Conservation (phyloP, 2,113 vertebrate species). For the Synchiropus splendidus region DNA sequence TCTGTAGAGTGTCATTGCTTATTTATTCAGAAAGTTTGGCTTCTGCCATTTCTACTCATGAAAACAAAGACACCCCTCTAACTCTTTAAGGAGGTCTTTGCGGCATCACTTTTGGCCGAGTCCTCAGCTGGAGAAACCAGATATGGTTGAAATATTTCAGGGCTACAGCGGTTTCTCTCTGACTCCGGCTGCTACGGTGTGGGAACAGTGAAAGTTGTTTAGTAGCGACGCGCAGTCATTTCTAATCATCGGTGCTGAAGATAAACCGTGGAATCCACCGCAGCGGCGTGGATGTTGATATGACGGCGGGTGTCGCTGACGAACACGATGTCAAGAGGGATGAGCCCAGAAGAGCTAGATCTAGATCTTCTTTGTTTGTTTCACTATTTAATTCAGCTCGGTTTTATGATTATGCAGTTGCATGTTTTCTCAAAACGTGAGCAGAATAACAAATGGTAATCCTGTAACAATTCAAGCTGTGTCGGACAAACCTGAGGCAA, state of each 20-base stretch:
- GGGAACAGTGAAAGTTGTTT: slow-evolving; percentile 28
- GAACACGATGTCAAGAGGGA: slow-evolving; percentile 10
- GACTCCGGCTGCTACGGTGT: slow-evolving; percentile 2
- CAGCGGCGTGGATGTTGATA: slow-evolving; percentile 22
- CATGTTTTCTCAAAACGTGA: too few relatives aligned
- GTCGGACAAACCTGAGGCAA: too few relatives aligned
- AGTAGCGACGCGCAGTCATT: slow-evolving; percentile 17
- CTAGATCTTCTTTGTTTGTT: too few relatives aligned
- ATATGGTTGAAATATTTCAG: slow-evolving; percentile 31
- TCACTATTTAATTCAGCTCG: too few relatives aligned
- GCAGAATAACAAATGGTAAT: too few relatives aligned
- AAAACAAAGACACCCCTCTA: slow-evolving; percentile 25
- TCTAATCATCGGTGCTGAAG: slow-evolving; percentile 25
- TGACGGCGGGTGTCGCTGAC: slow-evolving; percentile 19
- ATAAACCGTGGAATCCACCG: slow-evolving; percentile 18
- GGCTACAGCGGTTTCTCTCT: slow-evolving; percentile 14
- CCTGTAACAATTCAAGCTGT: too few relatives aligned
- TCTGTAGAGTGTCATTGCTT: too few relatives aligned
- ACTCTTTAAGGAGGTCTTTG: slow-evolving; percentile 7
- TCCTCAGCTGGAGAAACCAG: slow-evolving; percentile 20
- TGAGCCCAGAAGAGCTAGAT: too few relatives aligned
- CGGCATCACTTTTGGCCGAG: slow-evolving; percentile 15
- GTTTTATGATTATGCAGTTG: too few relatives aligned
- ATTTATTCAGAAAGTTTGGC: too few relatives aligned
- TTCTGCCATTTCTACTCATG: too few relatives aligned